Percentiles rank a stretch among this genome's conserved stretches.
Evolutionary conservation across 2,113 vertebrate genomes (phyloP).

Genomic region (Bothrops jararaca): DNA sequence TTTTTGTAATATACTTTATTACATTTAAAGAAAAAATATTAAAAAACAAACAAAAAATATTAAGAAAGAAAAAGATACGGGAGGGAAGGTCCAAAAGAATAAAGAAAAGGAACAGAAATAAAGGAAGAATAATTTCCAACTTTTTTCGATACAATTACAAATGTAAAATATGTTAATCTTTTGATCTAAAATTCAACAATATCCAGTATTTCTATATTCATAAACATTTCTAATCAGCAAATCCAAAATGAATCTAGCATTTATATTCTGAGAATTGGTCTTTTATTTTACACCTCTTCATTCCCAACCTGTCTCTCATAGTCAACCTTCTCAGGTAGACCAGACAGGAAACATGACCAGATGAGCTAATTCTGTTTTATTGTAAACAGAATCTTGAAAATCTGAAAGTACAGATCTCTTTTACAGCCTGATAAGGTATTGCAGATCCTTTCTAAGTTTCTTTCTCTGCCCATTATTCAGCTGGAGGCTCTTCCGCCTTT

Average conservation of each 20-base stretch:
- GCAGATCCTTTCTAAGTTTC: background rate
- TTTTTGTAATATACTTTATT: background rate
- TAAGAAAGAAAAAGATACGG: background rate
- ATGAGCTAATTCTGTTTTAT: no score
- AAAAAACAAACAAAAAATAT: background rate
- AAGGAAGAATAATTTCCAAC: background rate
- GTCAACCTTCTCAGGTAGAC: no score
- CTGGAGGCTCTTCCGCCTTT: no score
- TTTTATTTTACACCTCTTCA: background rate
- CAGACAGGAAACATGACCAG: no score
- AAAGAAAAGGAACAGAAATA: background rate
- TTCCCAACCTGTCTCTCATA: background rate
- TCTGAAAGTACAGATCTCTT: no score
- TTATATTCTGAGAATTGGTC: background rate
- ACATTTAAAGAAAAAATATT: background rate
- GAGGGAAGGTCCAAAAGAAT: background rate
- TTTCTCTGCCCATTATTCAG: no score
- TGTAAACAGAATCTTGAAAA: no score
- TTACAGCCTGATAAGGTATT: background rate
- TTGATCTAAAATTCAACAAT: background rate
- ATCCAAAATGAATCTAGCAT: background rate
- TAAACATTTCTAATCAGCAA: background rate
- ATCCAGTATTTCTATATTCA: background rate
- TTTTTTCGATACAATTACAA: background rate
- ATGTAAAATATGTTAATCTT: background rate